Conservation (phyloP, 2,113 vertebrate species). For the Fukomys damarensis region DNA sequence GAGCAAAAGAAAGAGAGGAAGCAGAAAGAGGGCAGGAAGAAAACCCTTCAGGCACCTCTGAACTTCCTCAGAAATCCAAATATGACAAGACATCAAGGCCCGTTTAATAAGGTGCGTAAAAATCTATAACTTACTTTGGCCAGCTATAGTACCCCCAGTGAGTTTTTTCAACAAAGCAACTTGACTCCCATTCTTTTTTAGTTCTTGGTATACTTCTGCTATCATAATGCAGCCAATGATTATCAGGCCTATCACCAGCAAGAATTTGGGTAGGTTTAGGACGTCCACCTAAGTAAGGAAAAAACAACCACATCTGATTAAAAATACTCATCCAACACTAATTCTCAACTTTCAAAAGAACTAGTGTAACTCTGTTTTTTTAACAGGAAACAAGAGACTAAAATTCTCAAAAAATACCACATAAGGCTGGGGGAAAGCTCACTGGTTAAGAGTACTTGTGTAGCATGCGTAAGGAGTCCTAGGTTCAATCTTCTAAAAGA, state of each 20-base stretch:
- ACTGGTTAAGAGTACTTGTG: background rate
- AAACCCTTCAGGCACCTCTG: background rate
- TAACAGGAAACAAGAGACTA: background rate
- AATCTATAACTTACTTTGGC: slow-evolving; percentile 90
- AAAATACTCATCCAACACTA: background rate
- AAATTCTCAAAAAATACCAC: background rate
- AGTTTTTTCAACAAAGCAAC: slow-evolving; percentile 96
- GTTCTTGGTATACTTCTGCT: slow-evolving; percentile 92
- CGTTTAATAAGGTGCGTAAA: background rate
- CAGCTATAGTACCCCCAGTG: slow-evolving; percentile 98
- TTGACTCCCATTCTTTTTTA: slow-evolving; percentile 92
- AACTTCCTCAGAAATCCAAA: background rate
- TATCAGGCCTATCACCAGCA: slow-evolving; percentile 95
- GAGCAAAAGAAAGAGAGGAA: slow-evolving; percentile 30
- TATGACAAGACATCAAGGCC: background rate
- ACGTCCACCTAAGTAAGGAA: slow-evolving; percentile 87
- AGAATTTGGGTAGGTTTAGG: slow-evolving; percentile 82
- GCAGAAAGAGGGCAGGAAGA: background rate
- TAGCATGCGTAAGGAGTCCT: background rate
- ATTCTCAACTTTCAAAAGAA: background rate
- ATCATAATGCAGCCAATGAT: slow-evolving; percentile 96
- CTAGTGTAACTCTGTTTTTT: background rate
- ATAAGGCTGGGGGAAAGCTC: background rate
- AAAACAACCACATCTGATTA: background rate
- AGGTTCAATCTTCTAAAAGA: background rate